Base-by-base conservation (phyloP, 2,888 invertebrate genomes). In the Tridacna crocea region DNA sequence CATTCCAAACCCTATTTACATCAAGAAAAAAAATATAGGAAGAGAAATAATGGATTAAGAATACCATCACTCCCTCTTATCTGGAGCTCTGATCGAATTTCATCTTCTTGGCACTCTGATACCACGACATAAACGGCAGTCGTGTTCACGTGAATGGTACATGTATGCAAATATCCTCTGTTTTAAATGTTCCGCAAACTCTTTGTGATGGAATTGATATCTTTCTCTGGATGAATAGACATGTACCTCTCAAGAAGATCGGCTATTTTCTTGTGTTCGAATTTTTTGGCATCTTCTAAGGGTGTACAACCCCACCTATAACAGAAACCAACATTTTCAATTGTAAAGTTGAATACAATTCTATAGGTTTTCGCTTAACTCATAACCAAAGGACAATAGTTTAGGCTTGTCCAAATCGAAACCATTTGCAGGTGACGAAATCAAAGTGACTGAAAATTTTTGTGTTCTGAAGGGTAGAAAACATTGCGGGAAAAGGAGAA, bases 261-360 rank as follows among this genome's bases (percentile, higher is more conserved):
- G 0, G 97, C 97, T 58, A 98, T 96, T 10, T 96, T 95, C 0
- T 95, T 94, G 94, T 98, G 98, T 0, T 97, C 96, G 93, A 98
- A 98, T 51, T 96, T 96, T 87, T 96, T 96, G 0, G 99, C 98
- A 94, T 99, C 98, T 92, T 98, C 97, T 58, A 98, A 95, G 0
- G 99, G 98, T 47, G 97, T 96, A 94, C 97, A 97, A 55, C 98
- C 98, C 98, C 98, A 99, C 89, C 98, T 96, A 87, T 36, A 27
- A 58, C 17, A 51, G 22, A 68, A 36, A 36, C 8, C 2, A 2
- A 36, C 36, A 36, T 36, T 36, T 36, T 36, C 36, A n/a, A 12
- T 51, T 17, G 17, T 13, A 51, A 51, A 17, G 13, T 51, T 51
- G 51, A 51, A 51, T 13, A 51, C 51, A 17, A 13, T 12, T 51